Evolutionary conservation across 1,140 invertebrate genomes (phyloP), one percentile per base, ranked within the genome.

Genomic region (Temnothorax nylanderi): DNA sequence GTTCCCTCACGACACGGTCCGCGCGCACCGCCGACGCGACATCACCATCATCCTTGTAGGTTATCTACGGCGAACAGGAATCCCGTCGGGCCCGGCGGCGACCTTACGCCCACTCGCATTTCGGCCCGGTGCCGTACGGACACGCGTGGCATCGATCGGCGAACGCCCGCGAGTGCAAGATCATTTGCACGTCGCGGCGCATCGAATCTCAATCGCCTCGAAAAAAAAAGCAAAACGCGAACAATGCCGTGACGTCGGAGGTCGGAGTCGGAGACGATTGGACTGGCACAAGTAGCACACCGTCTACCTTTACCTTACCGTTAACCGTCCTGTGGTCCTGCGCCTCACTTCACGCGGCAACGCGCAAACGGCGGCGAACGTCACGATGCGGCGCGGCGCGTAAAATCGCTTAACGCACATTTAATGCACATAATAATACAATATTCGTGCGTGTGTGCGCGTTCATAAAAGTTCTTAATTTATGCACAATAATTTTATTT

Each of bases 221-320:
- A 6, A 41, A 41, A 21, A 85, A 87, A 88, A 87, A 69, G 62
- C 85, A 7, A 88, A 32, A 77, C 64, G 88, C 91, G 87, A 91
- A 75, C 87, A 13, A 16, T 77, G 80, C 87, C 60, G 86, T 93
- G 88, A 93, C 91, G 89, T 92, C 88, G 67, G 67, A 26, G 26
- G 26, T 26, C 26, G 26, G 26, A 26, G 26, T 26, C 26, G 26
- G 26, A 26, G 85, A 87, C 86, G 85, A 90, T 92, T 85, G 87
- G 88, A 92, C 91, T 91, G 75, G 85, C 90, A 90, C 91, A n/a
- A n/a, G n/a, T n/a, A n/a, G n/a, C n/a, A n/a, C n/a, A 92, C 91
- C 87, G 88, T 26, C 26, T 26, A 26, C 89, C 88, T 82, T 82
- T 0, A 82, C 47, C 34, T 26, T 80, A 69, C 54, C 51, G 47